These are phyloP conservation scores for Nanger granti DNA, from an alignment of 2,113 vertebrate species.

Conservation along the genomic window DNA sequence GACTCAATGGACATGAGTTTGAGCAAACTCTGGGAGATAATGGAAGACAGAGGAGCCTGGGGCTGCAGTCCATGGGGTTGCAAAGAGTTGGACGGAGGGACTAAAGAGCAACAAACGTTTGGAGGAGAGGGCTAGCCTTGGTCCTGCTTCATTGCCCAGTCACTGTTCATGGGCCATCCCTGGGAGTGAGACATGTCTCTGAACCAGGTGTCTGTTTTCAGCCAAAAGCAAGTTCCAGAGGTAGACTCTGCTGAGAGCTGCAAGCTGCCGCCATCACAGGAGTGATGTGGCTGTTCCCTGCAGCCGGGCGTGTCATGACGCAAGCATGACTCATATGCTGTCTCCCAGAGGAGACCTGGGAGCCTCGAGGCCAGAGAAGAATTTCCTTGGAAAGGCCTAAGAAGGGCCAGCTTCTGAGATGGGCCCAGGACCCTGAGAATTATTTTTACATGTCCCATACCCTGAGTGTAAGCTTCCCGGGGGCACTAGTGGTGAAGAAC, in stretches of 20 bases:
- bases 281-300: not conserved
- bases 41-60: not conserved
- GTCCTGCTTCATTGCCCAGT: not conserved
- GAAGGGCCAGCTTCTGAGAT: not conserved
- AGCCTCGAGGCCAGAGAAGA: not conserved
- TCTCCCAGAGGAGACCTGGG: not conserved
- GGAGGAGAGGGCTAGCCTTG: not conserved
- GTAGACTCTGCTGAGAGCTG: too few species aligned
- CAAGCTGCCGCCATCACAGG: rapidly evolving
- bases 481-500: not conserved
- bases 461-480: not conserved
- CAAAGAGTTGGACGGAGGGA: not conserved
- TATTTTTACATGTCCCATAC: not conserved
- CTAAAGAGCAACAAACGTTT: rapidly evolving
- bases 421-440: too few species aligned
- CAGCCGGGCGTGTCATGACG: rapidly evolving
- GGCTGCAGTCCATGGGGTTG: not conserved
- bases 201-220: not conserved
- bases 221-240: not conserved
- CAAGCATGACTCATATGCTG: rapidly evolving
- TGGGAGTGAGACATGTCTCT: not conserved
- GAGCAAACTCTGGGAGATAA: not conserved
- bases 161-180: not conserved
- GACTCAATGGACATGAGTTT: not conserved
- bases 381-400: not conserved